phyloP scores from a whole-genome alignment of 2,888 invertebrate genomes.

The Exephanes ischioxanthus region DNA sequence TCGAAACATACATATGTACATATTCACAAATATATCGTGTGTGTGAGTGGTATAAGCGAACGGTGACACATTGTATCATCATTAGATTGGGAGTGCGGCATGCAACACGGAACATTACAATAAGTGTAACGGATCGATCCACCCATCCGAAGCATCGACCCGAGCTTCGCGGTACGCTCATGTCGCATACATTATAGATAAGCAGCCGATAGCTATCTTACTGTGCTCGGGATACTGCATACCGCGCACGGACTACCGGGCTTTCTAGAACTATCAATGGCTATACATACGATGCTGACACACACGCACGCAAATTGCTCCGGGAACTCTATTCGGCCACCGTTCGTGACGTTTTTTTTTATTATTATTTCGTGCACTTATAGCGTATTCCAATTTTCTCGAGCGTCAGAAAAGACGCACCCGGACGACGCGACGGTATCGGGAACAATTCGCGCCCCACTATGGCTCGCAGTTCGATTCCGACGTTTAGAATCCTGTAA shows the following conservation, averaged over 20 bases:
- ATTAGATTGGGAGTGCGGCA: constrained; percentile 11
- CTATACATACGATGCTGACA: not conserved
- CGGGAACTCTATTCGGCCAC: not conserved
- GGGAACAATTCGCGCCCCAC: not conserved
- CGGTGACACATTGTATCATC: constrained; percentile 56
- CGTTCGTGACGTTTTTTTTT: not conserved
- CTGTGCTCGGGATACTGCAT: constrained; percentile 3
- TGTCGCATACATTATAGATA: constrained; percentile 58
- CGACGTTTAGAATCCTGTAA: not conserved
- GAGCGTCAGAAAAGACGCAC: constrained; percentile 3
- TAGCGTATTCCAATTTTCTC: not conserved
- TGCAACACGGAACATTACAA: constrained; percentile 33
- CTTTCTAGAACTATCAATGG: constrained; percentile 1
- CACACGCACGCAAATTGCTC: not conserved
- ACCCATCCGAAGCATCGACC: constrained; percentile 57
- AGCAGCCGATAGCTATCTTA: constrained; percentile 58
- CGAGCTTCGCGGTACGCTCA: constrained; percentile 35
- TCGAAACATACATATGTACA: not conserved
- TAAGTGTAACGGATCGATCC: constrained; percentile 59
- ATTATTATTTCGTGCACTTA: not conserved
- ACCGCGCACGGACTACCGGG: constrained; percentile 4
- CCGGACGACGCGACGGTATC: not conserved
- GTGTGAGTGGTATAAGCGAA: constrained; percentile 7
- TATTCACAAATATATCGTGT: not conserved
- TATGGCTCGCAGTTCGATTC: not conserved